Evolutionary conservation across 2,113 vertebrate species (phyloP), one percentile per base, ranked within the genome.

Genomic region (Campylorhamphus procurvoides): DNA sequence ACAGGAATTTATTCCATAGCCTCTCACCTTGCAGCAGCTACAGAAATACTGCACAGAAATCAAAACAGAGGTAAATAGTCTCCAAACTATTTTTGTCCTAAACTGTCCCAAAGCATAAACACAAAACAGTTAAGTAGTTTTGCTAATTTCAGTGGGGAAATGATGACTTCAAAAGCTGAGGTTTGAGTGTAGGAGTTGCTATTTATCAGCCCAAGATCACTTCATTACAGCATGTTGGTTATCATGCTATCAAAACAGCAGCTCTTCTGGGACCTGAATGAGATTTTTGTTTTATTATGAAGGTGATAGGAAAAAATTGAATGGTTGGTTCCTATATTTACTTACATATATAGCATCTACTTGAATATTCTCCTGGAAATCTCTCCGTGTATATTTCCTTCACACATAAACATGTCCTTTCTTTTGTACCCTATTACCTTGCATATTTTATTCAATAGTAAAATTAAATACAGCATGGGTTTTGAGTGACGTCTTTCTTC

Each of bases 401-500:
- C 12, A 55, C 22, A 4, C 9, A 47, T 17, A 62, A 58, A 31
- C 3, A 16, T 2, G 1, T 13, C 1, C 18, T 74, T 90, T 77
- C 24, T 77, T 82, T 78, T 0, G 0, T 71, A 42, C 12, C 12
- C 5, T 87, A 78, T 53, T 77, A 50, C 9, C 29, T 27, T 64
- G 25, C 28, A 11, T 47, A 62, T 87, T 84, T 88, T 77, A 79
- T 71, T 93, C 73, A 85, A 68, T 8, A 74, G 12, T 74, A 85
- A 82, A 93, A 93, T 90, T 90, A 95, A 84, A 89, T 87, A 58
- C 28, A 92, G 4, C 9, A 47, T 69, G 40, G 12, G 10, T 63
- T 77, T 77, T 79, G 66, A 90, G 33, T 87, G 31, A 53, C 84
- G 56, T 94, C 87, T 94, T 94, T 67, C 60, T 88, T 40, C 35